Percentiles rank a stretch among this genome's conserved stretches.
Conservation (phyloP, 2,888 invertebrate species). For the Mesochorus sp. region DNA sequence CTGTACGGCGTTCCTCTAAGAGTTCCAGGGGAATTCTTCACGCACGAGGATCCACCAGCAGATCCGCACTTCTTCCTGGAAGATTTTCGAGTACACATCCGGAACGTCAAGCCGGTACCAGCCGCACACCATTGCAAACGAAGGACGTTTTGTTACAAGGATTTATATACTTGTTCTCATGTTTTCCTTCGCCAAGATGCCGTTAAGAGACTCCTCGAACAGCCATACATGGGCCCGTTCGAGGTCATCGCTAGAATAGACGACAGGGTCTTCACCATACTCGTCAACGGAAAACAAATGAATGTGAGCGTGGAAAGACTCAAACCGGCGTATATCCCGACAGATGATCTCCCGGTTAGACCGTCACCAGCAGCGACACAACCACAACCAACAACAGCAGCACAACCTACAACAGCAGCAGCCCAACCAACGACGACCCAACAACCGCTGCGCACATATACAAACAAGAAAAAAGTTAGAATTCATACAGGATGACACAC, state of each 20-base stretch:
- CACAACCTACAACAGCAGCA: too few species aligned
- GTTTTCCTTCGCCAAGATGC: slow-evolving; percentile 47
- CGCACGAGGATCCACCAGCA: background rate
- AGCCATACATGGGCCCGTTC: slow-evolving; percentile 68
- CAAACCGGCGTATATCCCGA: slow-evolving; percentile 57
- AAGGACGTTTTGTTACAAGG: background rate
- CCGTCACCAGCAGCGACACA: too few species aligned
- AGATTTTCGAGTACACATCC: slow-evolving; percentile 41
- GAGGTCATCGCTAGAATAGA: slow-evolving; percentile 51
- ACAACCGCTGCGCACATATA: too few species aligned
- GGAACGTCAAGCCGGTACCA: slow-evolving; percentile 23
- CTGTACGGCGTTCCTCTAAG: slow-evolving; percentile 34
- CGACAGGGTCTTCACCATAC: slow-evolving; percentile 56
- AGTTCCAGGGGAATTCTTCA: slow-evolving; percentile 27
- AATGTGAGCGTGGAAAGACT: slow-evolving; percentile 63
- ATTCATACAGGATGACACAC: too few species aligned
- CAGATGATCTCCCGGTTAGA: too few species aligned
- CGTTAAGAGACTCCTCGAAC: slow-evolving; percentile 55
- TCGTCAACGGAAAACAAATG: slow-evolving; percentile 41
- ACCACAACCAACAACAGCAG: too few species aligned
- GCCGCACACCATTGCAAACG: slow-evolving; percentile 39
- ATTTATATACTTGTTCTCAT: slow-evolving; percentile 44
- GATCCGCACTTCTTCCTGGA: slow-evolving; percentile 33
- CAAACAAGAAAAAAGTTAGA: too few species aligned
- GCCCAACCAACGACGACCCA: too few species aligned